Conservation (phyloP, 2,113 vertebrate genomes). For the Pantherophis guttatus region DNA sequence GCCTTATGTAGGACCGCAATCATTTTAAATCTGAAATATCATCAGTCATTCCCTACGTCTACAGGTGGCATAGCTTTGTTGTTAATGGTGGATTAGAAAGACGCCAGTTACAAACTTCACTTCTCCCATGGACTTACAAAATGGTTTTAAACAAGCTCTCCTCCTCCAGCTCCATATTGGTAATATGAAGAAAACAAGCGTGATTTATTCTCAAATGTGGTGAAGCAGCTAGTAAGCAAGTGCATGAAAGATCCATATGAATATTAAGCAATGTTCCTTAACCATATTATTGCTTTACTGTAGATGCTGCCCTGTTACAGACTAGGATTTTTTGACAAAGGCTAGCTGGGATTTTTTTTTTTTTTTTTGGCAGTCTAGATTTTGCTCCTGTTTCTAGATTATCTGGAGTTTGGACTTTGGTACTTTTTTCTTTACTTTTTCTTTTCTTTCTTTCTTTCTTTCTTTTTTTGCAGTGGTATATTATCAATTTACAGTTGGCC, state of each 20-base stretch:
- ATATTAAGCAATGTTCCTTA: not conserved
- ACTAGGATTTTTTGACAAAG: not conserved
- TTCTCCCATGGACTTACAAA: not conserved
- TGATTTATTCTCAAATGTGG: not conserved
- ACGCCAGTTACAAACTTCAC: not conserved
- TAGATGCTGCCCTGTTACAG: not conserved
- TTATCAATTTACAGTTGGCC: not conserved
- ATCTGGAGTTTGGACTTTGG: not conserved
- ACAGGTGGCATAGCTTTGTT: not conserved
- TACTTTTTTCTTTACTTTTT: not conserved
- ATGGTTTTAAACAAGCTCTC: not conserved
- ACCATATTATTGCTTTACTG: not conserved
- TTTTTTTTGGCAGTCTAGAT: not conserved
- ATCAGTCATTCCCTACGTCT: not conserved
- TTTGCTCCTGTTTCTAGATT: not conserved
- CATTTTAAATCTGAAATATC: not conserved
- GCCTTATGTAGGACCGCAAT: too few species aligned
- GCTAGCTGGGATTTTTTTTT: not conserved
- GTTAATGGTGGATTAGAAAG: not conserved
- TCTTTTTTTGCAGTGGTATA: not conserved
- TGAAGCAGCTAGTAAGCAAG: not conserved
- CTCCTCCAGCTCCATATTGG: not conserved
- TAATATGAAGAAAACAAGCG: not conserved
- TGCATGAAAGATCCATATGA: not conserved
- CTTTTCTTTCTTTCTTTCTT: not conserved